Percentiles rank a stretch among this genome's conserved stretches.
Conservation (phyloP, 2,888 invertebrate genomes). For the Xylocampa areola region DNA sequence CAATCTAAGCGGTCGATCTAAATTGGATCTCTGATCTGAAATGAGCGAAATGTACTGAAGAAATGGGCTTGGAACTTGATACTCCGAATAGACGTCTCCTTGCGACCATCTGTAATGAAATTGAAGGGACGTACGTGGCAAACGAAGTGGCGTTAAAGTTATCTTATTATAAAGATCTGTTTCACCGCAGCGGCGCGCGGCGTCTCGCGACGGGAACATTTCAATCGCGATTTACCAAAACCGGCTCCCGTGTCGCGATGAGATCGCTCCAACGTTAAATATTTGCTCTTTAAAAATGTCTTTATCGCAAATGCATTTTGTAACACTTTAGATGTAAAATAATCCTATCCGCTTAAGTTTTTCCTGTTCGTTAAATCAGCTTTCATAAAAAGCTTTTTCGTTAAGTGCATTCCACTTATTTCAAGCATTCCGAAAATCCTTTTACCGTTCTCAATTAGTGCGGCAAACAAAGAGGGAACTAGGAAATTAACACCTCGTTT, state of each 20-base stretch:
- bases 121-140: conserved; percentile 72
- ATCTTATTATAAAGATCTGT: conserved; percentile 72
- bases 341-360: conserved; percentile 20
- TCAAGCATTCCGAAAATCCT: conserved; percentile 56
- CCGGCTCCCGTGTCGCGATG: conserved; percentile 76
- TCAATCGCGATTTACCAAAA: conserved; percentile 81
- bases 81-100: conserved; percentile 64
- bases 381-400: conserved; percentile 39
- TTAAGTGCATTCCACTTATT: conserved; percentile 51
- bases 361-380: conserved; percentile 31
- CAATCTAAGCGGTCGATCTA: conserved; percentile 78
- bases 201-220: conserved; percentile 72
- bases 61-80: conserved; percentile 72
- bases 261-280: conserved; percentile 67
- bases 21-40: conserved; percentile 81
- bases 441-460: conserved; percentile 64
- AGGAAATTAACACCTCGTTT: conserved; percentile 77
- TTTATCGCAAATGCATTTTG: conserved; percentile 50
- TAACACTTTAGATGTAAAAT: conserved; percentile 26
- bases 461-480: conserved; percentile 66
- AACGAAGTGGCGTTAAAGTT: conserved; percentile 59
- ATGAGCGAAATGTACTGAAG: conserved; percentile 74
- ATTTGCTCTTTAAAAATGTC: conserved; percentile 62
- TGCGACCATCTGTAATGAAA: conserved; percentile 71
- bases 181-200: conserved; percentile 48